Base-by-base conservation (phyloP, 2,797 vertebrate species). In the Cyclura pinguis region DNA sequence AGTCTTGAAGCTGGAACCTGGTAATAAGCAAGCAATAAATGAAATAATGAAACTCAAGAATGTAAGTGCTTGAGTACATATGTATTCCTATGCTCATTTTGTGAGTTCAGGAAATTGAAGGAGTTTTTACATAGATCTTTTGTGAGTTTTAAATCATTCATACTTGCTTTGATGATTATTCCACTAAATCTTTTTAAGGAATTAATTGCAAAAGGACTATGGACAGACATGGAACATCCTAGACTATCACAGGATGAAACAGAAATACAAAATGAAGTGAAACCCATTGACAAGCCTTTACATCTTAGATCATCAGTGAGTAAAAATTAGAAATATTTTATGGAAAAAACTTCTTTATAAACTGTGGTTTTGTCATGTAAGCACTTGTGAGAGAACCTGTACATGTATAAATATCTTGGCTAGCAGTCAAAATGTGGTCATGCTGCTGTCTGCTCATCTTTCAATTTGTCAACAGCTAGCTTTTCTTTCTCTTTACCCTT, bases 21-120 rank as follows among this genome's bases (percentile, higher is more conserved):
- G 98, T 93, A 99, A 99, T 97, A 99, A 99, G 47, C 99, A 99
- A 96, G 99, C 99, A 62, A 87, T 97, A 88, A 98, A 97, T 1
- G 99, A 99, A 95, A 98, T 99, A 88, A 97, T 97, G 69, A 99
- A 98, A 97, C 98, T 99, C 87, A 97, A 97, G 92, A 97, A 97
- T 86, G 98, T 99, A 97, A 0, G 93, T 96, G 92, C 96, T 4
- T 3, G 91, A 91, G 22, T 81, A 27, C 32, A 0, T 62, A 59
- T 73, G 27, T 42, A 32, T 18, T 38, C 74, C 32, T 72, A 18
- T 47, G 18, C 2, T 27, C n/a, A n/a, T 52, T 1, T 85, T 42
- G 0, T 64, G 92, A 76, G 29, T 84, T 88, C 87, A 4, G 80
- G 69, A 5, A 59, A 87, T 50, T 87, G 87, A 22, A 38, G 85